phyloP scores from a whole-genome alignment of 2,113 vertebrate species.

The Naja naja region DNA sequence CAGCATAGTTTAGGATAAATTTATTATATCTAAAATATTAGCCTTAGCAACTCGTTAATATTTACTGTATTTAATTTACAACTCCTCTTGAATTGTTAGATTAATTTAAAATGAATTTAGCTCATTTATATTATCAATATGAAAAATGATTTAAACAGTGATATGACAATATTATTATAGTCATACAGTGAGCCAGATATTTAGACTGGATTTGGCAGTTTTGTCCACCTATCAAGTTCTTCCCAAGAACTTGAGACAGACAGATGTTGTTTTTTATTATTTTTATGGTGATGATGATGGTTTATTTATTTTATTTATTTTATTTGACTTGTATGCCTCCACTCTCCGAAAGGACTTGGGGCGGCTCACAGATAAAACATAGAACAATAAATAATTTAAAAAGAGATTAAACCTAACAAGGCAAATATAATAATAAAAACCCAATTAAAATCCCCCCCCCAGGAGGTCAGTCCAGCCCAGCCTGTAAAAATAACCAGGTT shows the following conservation, averaged over 20 bases:
- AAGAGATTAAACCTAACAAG: no score
- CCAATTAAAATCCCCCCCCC: no score
- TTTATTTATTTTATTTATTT: no score
- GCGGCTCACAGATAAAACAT: no score
- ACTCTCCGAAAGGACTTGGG: no score
- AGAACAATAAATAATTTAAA: no score
- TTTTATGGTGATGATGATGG: neutral
- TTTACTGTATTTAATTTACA: neutral
- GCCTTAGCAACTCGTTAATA: neutral
- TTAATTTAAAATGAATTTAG: neutral
- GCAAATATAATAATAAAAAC: no score
- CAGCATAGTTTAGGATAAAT: neutral
- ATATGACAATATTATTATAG: neutral
- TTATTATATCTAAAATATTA: neutral
- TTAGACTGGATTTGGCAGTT: neutral
- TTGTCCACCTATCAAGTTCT: neutral
- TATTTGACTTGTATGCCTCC: no score
- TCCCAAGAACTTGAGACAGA: neutral
- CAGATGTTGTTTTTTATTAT: neutral
- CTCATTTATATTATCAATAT: neutral
- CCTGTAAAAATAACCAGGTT: no score
- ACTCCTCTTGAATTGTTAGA: neutral
- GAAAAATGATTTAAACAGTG: neutral
- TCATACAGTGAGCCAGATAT: neutral
- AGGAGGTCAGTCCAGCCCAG: no score